A percentile compares a stretch with the other conserved stretches of the same genome.
Conservation (phyloP, 2,797 vertebrate genomes). For the Peromyscus attwateri region DNA sequence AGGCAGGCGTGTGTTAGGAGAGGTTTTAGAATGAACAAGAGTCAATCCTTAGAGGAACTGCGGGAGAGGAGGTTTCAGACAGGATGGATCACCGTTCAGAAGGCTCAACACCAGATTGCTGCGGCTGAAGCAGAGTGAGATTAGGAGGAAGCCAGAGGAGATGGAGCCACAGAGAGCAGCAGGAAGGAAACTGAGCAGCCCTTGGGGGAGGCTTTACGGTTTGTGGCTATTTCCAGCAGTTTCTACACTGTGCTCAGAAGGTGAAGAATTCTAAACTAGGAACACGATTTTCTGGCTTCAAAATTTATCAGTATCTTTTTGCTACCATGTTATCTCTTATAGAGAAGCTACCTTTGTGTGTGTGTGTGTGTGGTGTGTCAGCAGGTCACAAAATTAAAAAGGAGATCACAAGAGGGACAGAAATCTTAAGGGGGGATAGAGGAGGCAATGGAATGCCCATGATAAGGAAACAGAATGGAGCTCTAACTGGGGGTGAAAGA, state of each 20-base stretch:
- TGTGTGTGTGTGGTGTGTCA: not conserved
- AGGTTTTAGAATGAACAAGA: not conserved
- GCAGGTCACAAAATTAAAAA: not conserved
- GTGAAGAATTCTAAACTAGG: not conserved
- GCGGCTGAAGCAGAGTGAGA: not conserved
- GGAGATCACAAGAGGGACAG: not conserved
- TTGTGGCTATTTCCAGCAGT: not conserved
- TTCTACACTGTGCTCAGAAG: not conserved
- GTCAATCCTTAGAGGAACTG: not conserved
- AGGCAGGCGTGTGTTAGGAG: not conserved
- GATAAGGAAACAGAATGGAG: not conserved
- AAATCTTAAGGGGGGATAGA: not conserved
- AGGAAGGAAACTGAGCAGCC: not conserved
- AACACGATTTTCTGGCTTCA: constrained; percentile 17
- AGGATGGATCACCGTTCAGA: not conserved
- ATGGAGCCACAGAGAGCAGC: not conserved
- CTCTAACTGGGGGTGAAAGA: not conserved
- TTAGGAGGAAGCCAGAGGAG: not conserved
- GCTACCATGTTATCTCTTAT: not conserved
- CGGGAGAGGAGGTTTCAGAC: not conserved
- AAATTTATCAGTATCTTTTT: not conserved
- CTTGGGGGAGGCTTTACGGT: rapidly evolving
- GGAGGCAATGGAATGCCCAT: not conserved
- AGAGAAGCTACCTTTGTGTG: not conserved
- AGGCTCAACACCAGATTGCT: not conserved